Percentiles rank a stretch among this genome's conserved stretches.
Evolutionary conservation across 1,140 invertebrate genomes (phyloP).

Genomic region (Antheraea mylitta): DNA sequence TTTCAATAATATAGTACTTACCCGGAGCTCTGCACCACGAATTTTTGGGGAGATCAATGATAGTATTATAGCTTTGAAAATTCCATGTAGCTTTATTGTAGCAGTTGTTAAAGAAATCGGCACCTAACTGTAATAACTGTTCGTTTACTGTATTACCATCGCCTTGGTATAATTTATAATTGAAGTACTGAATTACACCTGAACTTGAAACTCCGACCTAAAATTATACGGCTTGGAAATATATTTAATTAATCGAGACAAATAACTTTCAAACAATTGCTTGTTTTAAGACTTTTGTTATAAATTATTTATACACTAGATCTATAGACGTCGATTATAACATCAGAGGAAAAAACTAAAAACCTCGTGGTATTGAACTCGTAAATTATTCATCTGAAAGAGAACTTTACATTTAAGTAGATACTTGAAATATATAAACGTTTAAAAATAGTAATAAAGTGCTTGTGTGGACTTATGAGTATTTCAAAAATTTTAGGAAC

Average conservation of each 20-base stretch:
- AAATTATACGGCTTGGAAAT: conserved; percentile 30
- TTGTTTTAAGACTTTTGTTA: too few relatives aligned
- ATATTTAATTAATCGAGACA: background rate
- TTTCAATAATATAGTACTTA: conserved; percentile 37
- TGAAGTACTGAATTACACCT: conserved; percentile 82
- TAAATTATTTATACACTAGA: too few relatives aligned
- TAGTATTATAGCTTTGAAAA: conserved; percentile 75
- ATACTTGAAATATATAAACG: too few relatives aligned
- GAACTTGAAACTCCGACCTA: conserved; percentile 81
- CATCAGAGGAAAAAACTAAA: too few relatives aligned
- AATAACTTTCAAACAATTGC: background rate
- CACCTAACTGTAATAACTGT: conserved; percentile 3
- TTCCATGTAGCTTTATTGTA: conserved; percentile 80
- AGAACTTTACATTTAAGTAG: too few relatives aligned
- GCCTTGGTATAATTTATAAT: conserved; percentile 80
- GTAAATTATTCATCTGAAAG: too few relatives aligned
- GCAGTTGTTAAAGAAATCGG: conserved; percentile 56
- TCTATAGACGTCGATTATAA: too few relatives aligned
- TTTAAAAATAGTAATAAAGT: too few relatives aligned
- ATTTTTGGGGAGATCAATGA: conserved; percentile 82
- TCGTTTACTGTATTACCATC: conserved; percentile 62
- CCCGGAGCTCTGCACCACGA: conserved; percentile 82
- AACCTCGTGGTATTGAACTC: too few relatives aligned
- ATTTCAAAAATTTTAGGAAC: too few relatives aligned
- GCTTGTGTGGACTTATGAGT: too few relatives aligned